A percentile compares a stretch with the other conserved stretches of the same genome.
Evolutionary conservation across 2,113 vertebrate species (phyloP).

Genomic region (rabbit (Oryctolagus cuniculus)): mOryCun1.1 NC_091436.1:101890501-101891000

Average conservation of each 20-base stretch:
- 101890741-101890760: no score
- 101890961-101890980: not conserved
- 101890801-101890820: accelerated
- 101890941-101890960: not conserved
- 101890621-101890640: no score
- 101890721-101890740: not conserved
- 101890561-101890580: not conserved
- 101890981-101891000: not conserved
- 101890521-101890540: accelerated
- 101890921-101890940: not conserved
- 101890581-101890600: not conserved
- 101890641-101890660: not conserved
- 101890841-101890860: not conserved
- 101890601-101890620: accelerated
- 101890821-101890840: not conserved
- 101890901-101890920: not conserved
- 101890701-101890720: not conserved
- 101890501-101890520: not conserved
- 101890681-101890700: not conserved
- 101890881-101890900: not conserved
- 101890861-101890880: not conserved
- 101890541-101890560: no score
- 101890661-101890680: not conserved
- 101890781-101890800: no score
- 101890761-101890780: not conserved